Evolutionary conservation across 2,113 vertebrate genomes (phyloP), one percentile per base, ranked within the genome.

Genomic region (Piaya cayana): DNA sequence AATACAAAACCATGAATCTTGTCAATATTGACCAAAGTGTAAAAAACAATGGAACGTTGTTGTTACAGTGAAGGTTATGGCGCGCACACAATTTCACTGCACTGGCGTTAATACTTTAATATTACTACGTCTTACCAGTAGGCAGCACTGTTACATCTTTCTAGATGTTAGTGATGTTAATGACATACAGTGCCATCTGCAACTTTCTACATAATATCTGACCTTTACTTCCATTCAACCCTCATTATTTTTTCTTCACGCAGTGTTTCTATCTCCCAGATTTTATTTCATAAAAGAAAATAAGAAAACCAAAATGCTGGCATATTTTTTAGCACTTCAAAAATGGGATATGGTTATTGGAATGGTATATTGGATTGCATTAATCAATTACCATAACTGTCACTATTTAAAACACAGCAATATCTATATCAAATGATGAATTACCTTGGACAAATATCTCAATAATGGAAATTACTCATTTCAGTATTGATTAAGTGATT

Each of bases 131-230:
- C 86, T 96, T 96, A 97, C 98, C 98, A 98, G 97, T 95, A 98
- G 98, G 98, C 96, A 95, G 98, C 98, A 97, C 96, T 98, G 85
- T 97, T 96, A 97, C 96, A 96, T 97, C 96, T 97, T 97, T 92
- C 86, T 96, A 98, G 93, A 92, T 92, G 93, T 96, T 96, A 93
- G 70, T 84, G 76, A 90, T 94, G 93, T 96, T 96, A 97, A 93
- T 94, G 93, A 97, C 92, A 94, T 86, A 96, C 93, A 97, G 88
- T 89, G 96, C 97, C 97, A 97, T 98, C 95, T 97, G 97, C 88
- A 98, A 98, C 96, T 98, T 97, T 97, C 95, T 97, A 96, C 95
- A 97, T 86, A 94, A 93, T 93, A 97, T 96, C 95, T 97, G 97
- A 98, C 96, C 96, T 97, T 98, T 97, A 96, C 94, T 97, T 97